Base-by-base conservation (phyloP, 2,888 invertebrate genomes). In the Furcula furcula region DNA sequence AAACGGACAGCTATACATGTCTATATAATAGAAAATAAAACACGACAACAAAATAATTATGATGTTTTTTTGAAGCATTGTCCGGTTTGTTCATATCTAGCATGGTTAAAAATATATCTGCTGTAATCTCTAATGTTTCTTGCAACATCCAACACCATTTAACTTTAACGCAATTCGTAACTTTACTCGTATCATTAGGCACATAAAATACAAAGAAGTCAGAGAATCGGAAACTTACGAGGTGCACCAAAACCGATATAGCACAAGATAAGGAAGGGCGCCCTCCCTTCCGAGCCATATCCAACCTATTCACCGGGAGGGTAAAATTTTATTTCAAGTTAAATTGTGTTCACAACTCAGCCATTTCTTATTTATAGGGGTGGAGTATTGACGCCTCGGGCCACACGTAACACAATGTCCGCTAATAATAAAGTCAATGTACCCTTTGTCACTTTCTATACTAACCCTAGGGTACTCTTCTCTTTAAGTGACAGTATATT, bases 291-390 rank as follows among this genome's bases (percentile, higher is more conserved):
- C 76, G 67, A 67, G 52, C 70, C 81, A 77, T 85, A 80, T 81
- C 80, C 75, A 49, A 57, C 66, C 70, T 67, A 77, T 80, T 77
- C 76, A 73, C 68, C 66, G 75, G 58, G 73, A 64, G 66, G 80
- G 84, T 77, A 76, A 80, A 83, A 84, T 84, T 85, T 85, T 85
- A 85, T 86, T 86, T 81, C 76, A 77, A 84, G 76, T 86, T 82
- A 85, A 86, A 87, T 86, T 82, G 83, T 82, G 78, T 83, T 85
- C 67, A 65, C 75, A 67, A 76, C 73, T 77, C 75, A 71, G 72
- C 69, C 74, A 75, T 73, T 76, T 78, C 71, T 81, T 78, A 80
- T 78, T 79, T 77, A 76, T 78, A 66, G 66, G 74, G 76, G 72
- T 65, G 67, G 55, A 61, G 64, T 70, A 69, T 72, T 58, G 74